Base-by-base conservation (phyloP, 2,797 vertebrate species). In the Psittacula derbiana region DNA sequence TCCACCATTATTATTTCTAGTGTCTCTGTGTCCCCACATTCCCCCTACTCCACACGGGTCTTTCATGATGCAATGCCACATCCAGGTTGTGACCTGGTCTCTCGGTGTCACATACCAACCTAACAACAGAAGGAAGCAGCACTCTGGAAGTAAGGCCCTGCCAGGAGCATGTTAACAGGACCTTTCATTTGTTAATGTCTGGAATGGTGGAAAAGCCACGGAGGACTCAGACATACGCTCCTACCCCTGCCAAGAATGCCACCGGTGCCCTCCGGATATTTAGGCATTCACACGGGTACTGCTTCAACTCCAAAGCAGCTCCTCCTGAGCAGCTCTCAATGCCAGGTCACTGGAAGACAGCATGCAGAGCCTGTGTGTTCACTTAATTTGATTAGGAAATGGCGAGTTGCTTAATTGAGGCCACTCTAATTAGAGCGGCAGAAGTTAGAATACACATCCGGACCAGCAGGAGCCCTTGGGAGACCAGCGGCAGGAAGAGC, bases 371-470 rank as follows among this genome's bases (percentile, higher is more conserved):
- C 70, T 93, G 93, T 94, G 92, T 9, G 23, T 87, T 95, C 93
- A 93, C 93, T 96, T 97, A 94, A 97, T 96, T 94, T 96, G 93
- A 96, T 96, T 96, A 97, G 96, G 97, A 97, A 97, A 95, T 46
- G 74, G 64, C 92, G 85, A 96, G 78, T 55, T 86, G 67, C 95
- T 96, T 96, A 96, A 97, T 95, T 97, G 95, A 96, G 89, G 84
- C 44, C 90, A 49, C 85, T 90, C 94, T 97, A 96, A 97, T 97
- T 96, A 93, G 95, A 93, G 84, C 91, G 87, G 82, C 85, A 92
- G 86, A 96, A 94, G 95, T 95, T 80, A 90, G 72, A 86, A 92
- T 53, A 73, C 62, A 84, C 7, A 24, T 92, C 93, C 50, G 31
- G 92, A 93, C 10, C 76, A 88, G 91, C 33, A 0, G 87, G 85